Evolutionary conservation across 2,888 invertebrate species (phyloP), one percentile per base, ranked within the genome.

Genomic region (Geophilus truncorum): DNA sequence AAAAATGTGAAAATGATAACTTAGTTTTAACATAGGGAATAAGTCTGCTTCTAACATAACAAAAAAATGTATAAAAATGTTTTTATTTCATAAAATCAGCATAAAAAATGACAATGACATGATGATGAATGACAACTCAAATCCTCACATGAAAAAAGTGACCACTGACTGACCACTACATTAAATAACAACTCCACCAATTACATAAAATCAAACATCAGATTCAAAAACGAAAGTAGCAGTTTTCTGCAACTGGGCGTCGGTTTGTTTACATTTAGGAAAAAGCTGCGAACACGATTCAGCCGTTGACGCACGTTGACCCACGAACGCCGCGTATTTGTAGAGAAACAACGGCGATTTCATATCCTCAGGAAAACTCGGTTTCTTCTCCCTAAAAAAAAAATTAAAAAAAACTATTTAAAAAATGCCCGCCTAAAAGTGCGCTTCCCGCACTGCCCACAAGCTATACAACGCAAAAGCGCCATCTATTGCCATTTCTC

Each of bases 241-340:
- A 9, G 25, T 57, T 62, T 79, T 79, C 62, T 79, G 30, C 57
- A 79, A 28, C 18, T 79, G 32, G 30, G 51, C 25, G 62, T 25
- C 34, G 79, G 28, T 79, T 57, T 79, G 79, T 62, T 79, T 79
- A 28, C 79, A 79, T 36, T 79, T 79, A 28, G 79, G 79, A 21
- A 79, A 79, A 28, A 79, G 51, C 9, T 18, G 7, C 62, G 45
- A 28, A 28, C 79, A 79, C n/a, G 79, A 45, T n/a, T 79, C 79
- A 57, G 23, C 28, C 15, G 79, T 23, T 5, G 79, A 36, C 32
- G 79, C 79, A n/a, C 30, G 25, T 51, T 62, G 30, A n/a, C 79
- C 79, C 28, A 79, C 18, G 62, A 51, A 79, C 1, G 79, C 79
- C 9, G 79, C 79, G 18, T 79, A 79, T 18, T 79, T 79, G 62